Evolutionary conservation across 2,888 invertebrate genomes (phyloP).

Genomic region (Coenonympha arcania): DNA sequence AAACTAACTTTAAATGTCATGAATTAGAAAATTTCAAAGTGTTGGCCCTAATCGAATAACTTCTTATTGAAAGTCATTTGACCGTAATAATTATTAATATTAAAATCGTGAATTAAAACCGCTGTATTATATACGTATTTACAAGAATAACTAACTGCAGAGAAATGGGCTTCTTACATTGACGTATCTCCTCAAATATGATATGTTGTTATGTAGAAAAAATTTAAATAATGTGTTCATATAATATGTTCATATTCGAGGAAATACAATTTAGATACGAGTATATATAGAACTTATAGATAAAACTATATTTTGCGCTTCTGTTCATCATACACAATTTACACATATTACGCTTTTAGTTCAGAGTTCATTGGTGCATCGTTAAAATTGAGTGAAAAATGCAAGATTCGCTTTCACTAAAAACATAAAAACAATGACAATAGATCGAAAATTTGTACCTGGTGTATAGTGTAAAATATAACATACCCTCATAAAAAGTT

Average conservation of each 20-base stretch:
- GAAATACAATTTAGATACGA: not conserved
- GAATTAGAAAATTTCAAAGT: conserved; percentile 12
- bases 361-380: not conserved
- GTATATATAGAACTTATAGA: not conserved
- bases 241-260: not conserved
- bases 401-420: not conserved
- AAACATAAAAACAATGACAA: conserved; percentile 19
- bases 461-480: conserved; percentile 29
- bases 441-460: conserved; percentile 33
- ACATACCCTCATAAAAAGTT: conserved; percentile 44
- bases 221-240: not conserved
- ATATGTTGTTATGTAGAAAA: not conserved
- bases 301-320: too few species aligned
- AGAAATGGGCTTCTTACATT: not conserved
- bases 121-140: too few species aligned
- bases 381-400: not conserved
- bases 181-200: not conserved
- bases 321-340: not conserved
- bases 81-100: not conserved
- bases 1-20: conserved; percentile 25
- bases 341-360: not conserved
- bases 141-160: not conserved
- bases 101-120: not conserved
- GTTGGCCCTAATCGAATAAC: not conserved
- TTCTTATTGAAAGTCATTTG: not conserved